phyloP scores from a whole-genome alignment of 2,888 invertebrate genomes.

The Mongoloraphidia duomilia region DNA sequence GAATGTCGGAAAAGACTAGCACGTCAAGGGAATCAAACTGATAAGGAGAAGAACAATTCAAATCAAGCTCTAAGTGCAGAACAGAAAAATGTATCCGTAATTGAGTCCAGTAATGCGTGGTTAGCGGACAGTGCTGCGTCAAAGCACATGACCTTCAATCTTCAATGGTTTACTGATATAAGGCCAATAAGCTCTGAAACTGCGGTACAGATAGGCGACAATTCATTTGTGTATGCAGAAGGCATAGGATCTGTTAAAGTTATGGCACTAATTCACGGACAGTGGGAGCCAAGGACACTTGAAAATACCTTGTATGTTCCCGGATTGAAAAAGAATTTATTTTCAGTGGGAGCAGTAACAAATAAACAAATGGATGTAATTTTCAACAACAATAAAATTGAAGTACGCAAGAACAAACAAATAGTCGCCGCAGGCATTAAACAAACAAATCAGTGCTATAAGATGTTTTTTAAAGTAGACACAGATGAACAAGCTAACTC shows the following conservation, averaged over 20 bases:
- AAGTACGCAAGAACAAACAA: background rate
- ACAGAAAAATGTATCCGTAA: background rate
- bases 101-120: background rate
- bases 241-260: background rate
- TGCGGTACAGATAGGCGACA: conserved; percentile 5
- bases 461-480: background rate
- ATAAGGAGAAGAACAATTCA: no score
- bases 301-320: conserved; percentile 9
- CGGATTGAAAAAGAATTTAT: conserved; percentile 10
- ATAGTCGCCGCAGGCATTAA: conserved; percentile 1
- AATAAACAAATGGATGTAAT: no score
- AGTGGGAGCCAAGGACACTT: background rate
- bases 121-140: no score
- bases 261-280: background rate
- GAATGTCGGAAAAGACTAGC: conserved; percentile 1
- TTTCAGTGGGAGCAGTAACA: background rate
- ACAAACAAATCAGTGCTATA: conserved; percentile 1
- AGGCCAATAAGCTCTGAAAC: background rate
- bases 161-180: background rate
- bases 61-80: conserved; percentile 1
- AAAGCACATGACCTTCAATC: conserved; percentile 1
- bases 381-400: background rate
- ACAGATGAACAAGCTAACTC: conserved; percentile 1
- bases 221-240: background rate
- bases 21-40: background rate